phyloP scores from a whole-genome alignment of 1,140 invertebrate genomes.

The Thalassaphorura encarpata region DNA sequence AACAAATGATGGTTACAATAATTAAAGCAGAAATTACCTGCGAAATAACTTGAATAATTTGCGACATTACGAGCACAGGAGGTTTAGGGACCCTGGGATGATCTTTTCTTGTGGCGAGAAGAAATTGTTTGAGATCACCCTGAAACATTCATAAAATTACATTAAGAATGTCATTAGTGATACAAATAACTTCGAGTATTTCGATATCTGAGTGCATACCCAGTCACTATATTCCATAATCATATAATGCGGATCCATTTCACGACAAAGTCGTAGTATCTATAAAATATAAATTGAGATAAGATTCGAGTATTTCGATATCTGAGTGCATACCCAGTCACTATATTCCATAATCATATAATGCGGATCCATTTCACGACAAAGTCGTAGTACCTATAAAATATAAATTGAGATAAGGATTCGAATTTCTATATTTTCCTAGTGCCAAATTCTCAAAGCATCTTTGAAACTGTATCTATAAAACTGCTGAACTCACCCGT shows the following conservation, averaged over 20 bases:
- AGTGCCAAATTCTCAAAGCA: too few species aligned
- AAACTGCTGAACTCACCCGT: slow-evolving; percentile 60
- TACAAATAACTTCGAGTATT: not conserved
- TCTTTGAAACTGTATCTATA: slow-evolving; percentile 11
- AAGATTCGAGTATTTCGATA: too few species aligned
- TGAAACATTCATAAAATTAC: slow-evolving; percentile 36
- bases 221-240: slow-evolving; percentile 86
- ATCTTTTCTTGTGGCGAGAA: slow-evolving; percentile 67
- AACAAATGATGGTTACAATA: not conserved
- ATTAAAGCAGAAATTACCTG: slow-evolving; percentile 37
- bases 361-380: slow-evolving; percentile 71
- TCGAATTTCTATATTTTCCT: too few species aligned
- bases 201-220: slow-evolving; percentile 46
- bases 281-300: not conserved
- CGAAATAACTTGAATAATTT: slow-evolving; percentile 52
- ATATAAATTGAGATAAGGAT: too few species aligned
- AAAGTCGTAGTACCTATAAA: too few species aligned
- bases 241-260: slow-evolving; percentile 76
- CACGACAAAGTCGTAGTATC: slow-evolving; percentile 50
- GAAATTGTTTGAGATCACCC: slow-evolving; percentile 86
- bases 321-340: slow-evolving; percentile 67
- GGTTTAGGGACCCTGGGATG: slow-evolving; percentile 42
- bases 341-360: slow-evolving; percentile 83
- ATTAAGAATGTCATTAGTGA: too few species aligned
- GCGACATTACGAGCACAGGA: slow-evolving; percentile 53